Evolutionary conservation across 2,888 invertebrate species (phyloP).

Genomic region (Torymus texanus): DNA sequence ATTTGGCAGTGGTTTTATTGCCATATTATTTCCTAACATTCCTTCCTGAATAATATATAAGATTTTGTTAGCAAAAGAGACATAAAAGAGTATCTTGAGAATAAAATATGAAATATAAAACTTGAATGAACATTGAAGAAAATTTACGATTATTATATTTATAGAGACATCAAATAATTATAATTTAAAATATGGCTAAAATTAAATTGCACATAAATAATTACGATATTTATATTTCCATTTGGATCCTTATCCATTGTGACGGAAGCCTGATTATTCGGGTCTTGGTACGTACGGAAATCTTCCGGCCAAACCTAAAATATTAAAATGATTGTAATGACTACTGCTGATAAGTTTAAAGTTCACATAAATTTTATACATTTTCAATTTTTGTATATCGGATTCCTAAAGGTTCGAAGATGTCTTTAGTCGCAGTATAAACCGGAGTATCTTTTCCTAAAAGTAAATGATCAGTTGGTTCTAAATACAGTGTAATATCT

Average conservation of each 20-base stretch:
- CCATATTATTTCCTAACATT: slow-evolving; percentile 4
- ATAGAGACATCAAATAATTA: too few relatives aligned
- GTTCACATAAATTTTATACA: neutral
- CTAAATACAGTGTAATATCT: slow-evolving; percentile 53
- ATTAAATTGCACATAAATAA: slow-evolving; percentile 2
- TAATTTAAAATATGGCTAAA: too few relatives aligned
- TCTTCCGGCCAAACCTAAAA: slow-evolving; percentile 28
- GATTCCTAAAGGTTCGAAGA: slow-evolving; percentile 51
- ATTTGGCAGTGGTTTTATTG: slow-evolving; percentile 17
- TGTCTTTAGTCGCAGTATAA: slow-evolving; percentile 53
- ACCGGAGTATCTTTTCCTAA: slow-evolving; percentile 56
- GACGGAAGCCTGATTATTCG: slow-evolving; percentile 53
- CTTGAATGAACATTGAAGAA: too few relatives aligned
- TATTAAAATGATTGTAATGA: neutral
- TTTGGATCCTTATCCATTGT: slow-evolving; percentile 32
- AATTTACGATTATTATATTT: too few relatives aligned
- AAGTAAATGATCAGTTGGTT: slow-evolving; percentile 50
- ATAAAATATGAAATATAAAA: too few relatives aligned
- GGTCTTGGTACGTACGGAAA: slow-evolving; percentile 54
- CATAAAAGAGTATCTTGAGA: too few relatives aligned
- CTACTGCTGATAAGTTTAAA: too few relatives aligned
- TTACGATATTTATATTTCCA: slow-evolving; percentile 54
- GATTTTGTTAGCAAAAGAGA: too few relatives aligned
- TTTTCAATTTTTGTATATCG: slow-evolving; percentile 33
- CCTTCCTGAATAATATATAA: slow-evolving; percentile 1